Evolutionary conservation across 2,888 invertebrate genomes (phyloP).

Genomic region (Drymonia ruficornis): DNA sequence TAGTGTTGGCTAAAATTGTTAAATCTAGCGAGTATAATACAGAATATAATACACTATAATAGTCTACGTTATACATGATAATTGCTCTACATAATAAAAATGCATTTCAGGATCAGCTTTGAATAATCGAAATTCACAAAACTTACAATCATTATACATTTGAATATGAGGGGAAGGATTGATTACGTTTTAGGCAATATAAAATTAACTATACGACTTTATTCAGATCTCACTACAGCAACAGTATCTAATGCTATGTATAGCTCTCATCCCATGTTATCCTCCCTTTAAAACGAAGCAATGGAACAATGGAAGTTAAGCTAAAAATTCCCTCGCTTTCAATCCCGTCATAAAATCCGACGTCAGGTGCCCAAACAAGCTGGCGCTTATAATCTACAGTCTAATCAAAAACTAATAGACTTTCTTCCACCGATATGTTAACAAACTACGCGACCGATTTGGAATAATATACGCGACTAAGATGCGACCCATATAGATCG

Average conservation of each 20-base stretch:
- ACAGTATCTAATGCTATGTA: neutral
- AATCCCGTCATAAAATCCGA: neutral
- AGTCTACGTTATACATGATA: conserved; percentile 17
- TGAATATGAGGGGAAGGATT: neutral
- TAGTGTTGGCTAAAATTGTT: neutral
- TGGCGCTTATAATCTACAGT: conserved; percentile 3
- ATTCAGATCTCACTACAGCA: neutral
- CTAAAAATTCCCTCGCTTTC: neutral
- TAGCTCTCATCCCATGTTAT: neutral
- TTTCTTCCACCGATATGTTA: no score
- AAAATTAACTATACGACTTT: neutral
- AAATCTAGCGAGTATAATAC: neutral
- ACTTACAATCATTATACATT: neutral
- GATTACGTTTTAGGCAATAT: neutral
- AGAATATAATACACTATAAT: no score
- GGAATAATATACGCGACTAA: no score
- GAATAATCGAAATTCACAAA: conserved; percentile 19
- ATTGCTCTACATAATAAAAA: conserved; percentile 29
- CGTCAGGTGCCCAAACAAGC: neutral
- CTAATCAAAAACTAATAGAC: conserved; percentile 15
- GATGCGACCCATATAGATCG: no score
- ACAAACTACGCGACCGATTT: no score
- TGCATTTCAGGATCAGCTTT: conserved; percentile 29
- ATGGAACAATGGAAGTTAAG: neutral
- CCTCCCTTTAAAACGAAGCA: neutral